Evolutionary conservation across 2,888 invertebrate genomes (phyloP), one percentile per base, ranked within the genome.

Genomic region (Phaonia tiefii): DNA sequence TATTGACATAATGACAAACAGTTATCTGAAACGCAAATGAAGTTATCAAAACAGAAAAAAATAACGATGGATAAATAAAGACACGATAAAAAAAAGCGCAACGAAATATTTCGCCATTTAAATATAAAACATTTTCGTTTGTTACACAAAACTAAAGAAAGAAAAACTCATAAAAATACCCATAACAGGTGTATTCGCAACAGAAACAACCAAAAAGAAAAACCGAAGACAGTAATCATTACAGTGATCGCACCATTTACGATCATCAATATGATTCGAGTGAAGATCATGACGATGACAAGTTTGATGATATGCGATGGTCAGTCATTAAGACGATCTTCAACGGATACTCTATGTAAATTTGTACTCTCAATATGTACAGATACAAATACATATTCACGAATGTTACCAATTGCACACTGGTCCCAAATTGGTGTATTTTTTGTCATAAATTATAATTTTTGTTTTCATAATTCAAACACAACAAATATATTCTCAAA

Each of bases 1-100:
- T 74, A 77, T 75, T 80, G 80, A 74, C 72, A 80, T 60, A 66
- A n/a, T n/a, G n/a, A n/a, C n/a, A n/a, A n/a, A n/a, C n/a, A n/a
- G n/a, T 31, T 31, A 31, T 7, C 58, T 54, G 0, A 17, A 22
- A 56, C 13, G 37, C 54, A 25, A 25, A 63, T 11, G 42, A 11
- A 63, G 11, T 54, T 7, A 51, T n/a, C 2, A 42, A 17, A 54
- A 65, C 26, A 63, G 49, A 49, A 51, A 51, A 4, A 42, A 39
- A n/a, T 8, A 5, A 31, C 31, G 31, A 31, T 5, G 31, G 8
- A 31, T 3, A 31, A 51, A n/a, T 7, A 39, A 22, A 11, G 22
- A 54, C 5, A 54, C 2, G 20, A 11, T 25, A 7, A 17, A 54
- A 54, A 54, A 22, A 22, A 54, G 4, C 31, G 4, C 31, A 31